Evolutionary conservation across 2,113 vertebrate species (phyloP), one percentile per base, ranked within the genome.

Genomic region (Cryptoleucopteryx plumbea): DNA sequence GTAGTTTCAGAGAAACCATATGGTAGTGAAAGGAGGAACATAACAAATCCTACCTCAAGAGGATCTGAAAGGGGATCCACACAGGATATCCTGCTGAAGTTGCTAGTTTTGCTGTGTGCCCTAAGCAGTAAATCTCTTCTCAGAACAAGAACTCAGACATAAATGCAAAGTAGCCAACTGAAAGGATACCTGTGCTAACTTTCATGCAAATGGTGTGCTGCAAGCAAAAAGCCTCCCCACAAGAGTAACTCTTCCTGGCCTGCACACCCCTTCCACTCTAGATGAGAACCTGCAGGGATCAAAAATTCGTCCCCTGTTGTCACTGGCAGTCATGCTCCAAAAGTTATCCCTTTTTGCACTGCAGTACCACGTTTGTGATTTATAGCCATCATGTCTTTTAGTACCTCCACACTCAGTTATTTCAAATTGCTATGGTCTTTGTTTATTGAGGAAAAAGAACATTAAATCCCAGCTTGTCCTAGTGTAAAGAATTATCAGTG

Each of bases 31-130:
- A 43, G 27, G 53, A 91, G 83, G 62, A 88, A 83, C 5, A 0
- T 22, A 77, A 72, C 0, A 0, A 86, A 38, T 53, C 29, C 81
- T 47, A 15, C 68, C 56, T 88, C 62, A n/a, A 21, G 65, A 71
- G 85, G 38, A 90, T 97, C 88, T 25, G 53, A 92, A 96, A 95
- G 79, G 40, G 82, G 85, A 90, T 92, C 47, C 61, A 72, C 78
- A n/a, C 1, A 2, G 32, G 31, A 4, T 31, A 5, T 93, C 40
- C 70, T 92, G 90, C 88, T 93, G 85, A 92, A 43, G 31, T 47
- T 68, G 88, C 74, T 82, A 5, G 13, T 88, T 95, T 91, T 84
- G 66, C 50, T 77, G 34, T 67, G 40, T 74, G 38, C 38, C 10
- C 45, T 80, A 56, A 68, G 66, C 58, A 73, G 26, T 32, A 91